Conservation (phyloP, 2,113 vertebrate genomes). For the Egretta garzetta region DNA sequence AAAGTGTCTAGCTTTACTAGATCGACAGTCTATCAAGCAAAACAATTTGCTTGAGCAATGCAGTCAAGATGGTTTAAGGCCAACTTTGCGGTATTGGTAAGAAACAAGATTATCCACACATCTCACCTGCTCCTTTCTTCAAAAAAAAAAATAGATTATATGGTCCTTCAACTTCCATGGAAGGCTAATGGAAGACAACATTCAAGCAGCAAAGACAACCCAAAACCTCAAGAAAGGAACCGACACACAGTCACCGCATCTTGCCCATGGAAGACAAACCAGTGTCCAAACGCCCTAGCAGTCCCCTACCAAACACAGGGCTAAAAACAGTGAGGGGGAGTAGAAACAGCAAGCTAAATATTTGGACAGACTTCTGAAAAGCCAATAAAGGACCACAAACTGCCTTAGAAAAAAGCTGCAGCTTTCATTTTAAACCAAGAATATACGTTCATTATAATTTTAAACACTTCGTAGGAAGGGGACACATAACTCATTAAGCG, state of each 20-base stretch:
- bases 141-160: neutral
- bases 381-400: neutral
- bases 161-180: neutral
- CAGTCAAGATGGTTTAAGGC: neutral
- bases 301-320: neutral
- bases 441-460: neutral
- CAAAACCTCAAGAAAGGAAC: neutral
- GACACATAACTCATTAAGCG: neutral
- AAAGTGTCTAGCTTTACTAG: neutral
- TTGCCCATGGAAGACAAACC: neutral
- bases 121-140: neutral
- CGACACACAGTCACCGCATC: neutral
- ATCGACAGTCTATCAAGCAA: neutral
- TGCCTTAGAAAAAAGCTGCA: neutral
- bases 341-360: neutral
- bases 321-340: neutral
- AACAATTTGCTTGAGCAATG: neutral
- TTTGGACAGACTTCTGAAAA: neutral
- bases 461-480: neutral
- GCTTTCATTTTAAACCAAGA: neutral
- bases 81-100: neutral
- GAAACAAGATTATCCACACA: neutral
- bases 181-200: neutral
- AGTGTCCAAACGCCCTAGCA: rapidly evolving
- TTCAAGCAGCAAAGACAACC: neutral